These are phyloP conservation scores for Drosophila formosana DNA, from an alignment of 2,888 invertebrate genomes.

Conservation along the genomic window DNA sequence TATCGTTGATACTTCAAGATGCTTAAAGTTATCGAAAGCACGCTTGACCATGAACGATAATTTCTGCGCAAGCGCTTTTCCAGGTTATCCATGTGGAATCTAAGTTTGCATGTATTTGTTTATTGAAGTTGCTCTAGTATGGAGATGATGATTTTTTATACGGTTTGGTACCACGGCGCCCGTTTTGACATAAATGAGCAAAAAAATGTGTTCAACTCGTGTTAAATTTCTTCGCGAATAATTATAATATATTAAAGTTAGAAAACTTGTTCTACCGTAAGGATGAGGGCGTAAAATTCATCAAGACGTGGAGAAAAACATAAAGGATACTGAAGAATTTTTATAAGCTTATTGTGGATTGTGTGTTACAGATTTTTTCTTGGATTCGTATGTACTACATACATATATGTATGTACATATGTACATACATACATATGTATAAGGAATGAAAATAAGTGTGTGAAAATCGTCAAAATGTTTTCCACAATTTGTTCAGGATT, in stretches of 20 bases:
- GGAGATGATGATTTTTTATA: slow-evolving; percentile 58
- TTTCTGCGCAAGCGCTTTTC: slow-evolving; percentile 53
- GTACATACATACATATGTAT: slow-evolving; percentile 19
- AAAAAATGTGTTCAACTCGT: slow-evolving; percentile 4
- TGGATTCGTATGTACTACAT: slow-evolving; percentile 25
- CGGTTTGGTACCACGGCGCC: slow-evolving; percentile 51
- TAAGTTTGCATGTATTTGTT: slow-evolving; percentile 71
- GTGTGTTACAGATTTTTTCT: slow-evolving; percentile 43
- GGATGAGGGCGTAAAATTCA: background rate
- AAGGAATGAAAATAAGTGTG: slow-evolving; percentile 25
- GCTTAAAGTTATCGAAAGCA: slow-evolving; percentile 18
- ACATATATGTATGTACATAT: slow-evolving; percentile 22
- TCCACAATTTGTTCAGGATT: slow-evolving; percentile 3
- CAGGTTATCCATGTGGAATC: slow-evolving; percentile 34
- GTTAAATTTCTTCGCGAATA: slow-evolving; percentile 2
- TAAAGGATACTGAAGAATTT: slow-evolving; percentile 8
- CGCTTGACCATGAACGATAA: background rate
- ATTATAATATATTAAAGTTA: background rate
- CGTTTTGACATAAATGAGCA: slow-evolving; percentile 45
- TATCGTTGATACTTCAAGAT: background rate
- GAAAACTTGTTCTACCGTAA: background rate
- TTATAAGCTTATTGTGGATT: slow-evolving; percentile 35
- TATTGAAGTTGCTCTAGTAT: slow-evolving; percentile 54
- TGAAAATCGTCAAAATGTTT: slow-evolving; percentile 16
- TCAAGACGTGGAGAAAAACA: slow-evolving; percentile 15